A percentile compares a stretch with the other conserved stretches of the same genome.
phyloP scores from a whole-genome alignment of 2,888 invertebrate species.

The Hofmannophila pseudospretella region DNA sequence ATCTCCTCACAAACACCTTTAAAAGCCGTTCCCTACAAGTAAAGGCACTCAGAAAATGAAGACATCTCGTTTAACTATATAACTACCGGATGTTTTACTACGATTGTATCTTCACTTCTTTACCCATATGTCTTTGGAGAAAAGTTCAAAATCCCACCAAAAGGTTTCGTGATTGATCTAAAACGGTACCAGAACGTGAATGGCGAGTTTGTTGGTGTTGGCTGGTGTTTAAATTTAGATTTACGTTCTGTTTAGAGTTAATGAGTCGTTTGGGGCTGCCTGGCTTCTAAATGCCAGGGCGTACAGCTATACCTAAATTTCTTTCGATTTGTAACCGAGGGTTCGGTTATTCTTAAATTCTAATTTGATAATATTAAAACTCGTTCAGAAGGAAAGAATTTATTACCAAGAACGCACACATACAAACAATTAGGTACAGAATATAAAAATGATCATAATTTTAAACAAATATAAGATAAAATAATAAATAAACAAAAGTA shows the following conservation, averaged over 20 bases:
- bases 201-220: background rate
- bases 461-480: no score
- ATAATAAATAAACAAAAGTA: no score
- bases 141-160: conserved; percentile 11
- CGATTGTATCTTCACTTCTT: conserved; percentile 9
- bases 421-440: no score
- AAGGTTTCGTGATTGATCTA: background rate
- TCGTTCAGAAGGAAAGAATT: no score
- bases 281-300: no score
- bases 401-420: no score
- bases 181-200: background rate
- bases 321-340: no score
- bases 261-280: background rate
- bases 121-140: conserved; percentile 13
- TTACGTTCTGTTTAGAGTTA: background rate
- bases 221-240: background rate
- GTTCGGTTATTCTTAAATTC: no score
- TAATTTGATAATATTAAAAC: no score
- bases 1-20: no score
- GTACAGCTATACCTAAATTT: no score
- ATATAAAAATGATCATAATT: no score
- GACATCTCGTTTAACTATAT: conserved; percentile 22
- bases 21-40: conserved; percentile 36
- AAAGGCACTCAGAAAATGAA: conserved; percentile 51
- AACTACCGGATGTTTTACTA: conserved; percentile 53